Conservation (phyloP, 2,888 invertebrate species). For the Cecidostiba fungosa region DNA sequence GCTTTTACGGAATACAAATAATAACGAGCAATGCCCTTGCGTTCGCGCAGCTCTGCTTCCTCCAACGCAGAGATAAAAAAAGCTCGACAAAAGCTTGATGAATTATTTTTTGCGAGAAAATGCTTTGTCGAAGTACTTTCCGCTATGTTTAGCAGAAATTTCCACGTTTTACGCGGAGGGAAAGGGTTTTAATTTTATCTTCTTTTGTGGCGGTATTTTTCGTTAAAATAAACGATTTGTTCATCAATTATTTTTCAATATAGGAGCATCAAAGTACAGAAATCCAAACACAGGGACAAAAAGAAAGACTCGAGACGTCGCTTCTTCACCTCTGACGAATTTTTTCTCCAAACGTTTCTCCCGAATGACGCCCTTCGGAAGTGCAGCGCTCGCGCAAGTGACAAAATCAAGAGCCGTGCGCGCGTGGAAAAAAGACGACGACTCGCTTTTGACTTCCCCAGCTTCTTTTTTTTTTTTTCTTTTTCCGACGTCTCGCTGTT, state of each 20-base stretch:
- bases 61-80: background rate
- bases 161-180: background rate
- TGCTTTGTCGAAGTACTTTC: background rate
- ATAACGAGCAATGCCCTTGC: conserved; percentile 61
- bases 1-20: conserved; percentile 68
- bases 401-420: conserved; percentile 23
- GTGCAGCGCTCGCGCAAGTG: background rate
- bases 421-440: conserved; percentile 12
- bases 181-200: background rate
- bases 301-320: background rate
- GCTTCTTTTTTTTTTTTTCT: conserved; percentile 47
- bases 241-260: background rate
- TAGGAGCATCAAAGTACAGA: background rate
- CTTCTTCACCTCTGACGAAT: background rate
- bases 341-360: background rate
- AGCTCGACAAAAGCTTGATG: background rate
- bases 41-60: conserved; percentile 31
- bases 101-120: background rate
- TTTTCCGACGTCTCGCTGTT: conserved; percentile 54
- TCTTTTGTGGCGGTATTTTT: too few species aligned
- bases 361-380: background rate
- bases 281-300: background rate
- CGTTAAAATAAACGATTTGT: too few species aligned
- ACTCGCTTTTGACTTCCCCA: conserved; percentile 31
- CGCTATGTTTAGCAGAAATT: background rate